phyloP scores from a whole-genome alignment of 2,797 vertebrate species.

The Heliangelus exortis region DNA sequence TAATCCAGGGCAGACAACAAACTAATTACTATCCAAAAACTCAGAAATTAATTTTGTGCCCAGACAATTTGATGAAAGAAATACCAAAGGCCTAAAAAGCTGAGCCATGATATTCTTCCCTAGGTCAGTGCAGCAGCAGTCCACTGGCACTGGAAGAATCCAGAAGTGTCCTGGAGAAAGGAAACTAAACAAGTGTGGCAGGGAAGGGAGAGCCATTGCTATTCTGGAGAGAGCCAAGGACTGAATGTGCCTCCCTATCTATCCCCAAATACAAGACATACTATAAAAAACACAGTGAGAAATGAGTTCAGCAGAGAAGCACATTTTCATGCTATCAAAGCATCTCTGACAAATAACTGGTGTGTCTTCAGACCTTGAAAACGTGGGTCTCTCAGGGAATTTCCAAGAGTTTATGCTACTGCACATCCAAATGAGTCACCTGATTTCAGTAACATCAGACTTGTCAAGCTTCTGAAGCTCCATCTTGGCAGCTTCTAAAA shows the following conservation, averaged over 20 bases:
- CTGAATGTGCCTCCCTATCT: background rate
- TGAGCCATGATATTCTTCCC: background rate
- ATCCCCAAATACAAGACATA: background rate
- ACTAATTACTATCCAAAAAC: background rate
- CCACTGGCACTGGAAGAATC: background rate
- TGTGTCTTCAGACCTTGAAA: background rate
- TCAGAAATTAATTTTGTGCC: background rate
- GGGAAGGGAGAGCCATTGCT: background rate
- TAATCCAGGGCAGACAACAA: background rate
- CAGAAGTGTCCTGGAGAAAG: background rate
- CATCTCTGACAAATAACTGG: background rate
- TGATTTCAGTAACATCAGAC: slow-evolving; percentile 95
- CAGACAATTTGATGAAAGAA: background rate
- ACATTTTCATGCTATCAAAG: background rate
- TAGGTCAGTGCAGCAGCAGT: background rate
- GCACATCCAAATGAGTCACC: slow-evolving; percentile 74
- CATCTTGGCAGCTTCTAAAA: slow-evolving; percentile 88
- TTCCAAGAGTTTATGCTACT: background rate
- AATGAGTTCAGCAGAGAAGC: background rate
- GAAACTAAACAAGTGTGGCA: background rate
- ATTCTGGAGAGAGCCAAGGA: background rate
- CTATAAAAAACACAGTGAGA: background rate
- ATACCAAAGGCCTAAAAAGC: background rate
- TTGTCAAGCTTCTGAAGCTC: slow-evolving; percentile 95
- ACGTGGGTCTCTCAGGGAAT: background rate